Base-by-base conservation (phyloP, 2,113 vertebrate genomes). In the Chloroceryle aenea region DNA sequence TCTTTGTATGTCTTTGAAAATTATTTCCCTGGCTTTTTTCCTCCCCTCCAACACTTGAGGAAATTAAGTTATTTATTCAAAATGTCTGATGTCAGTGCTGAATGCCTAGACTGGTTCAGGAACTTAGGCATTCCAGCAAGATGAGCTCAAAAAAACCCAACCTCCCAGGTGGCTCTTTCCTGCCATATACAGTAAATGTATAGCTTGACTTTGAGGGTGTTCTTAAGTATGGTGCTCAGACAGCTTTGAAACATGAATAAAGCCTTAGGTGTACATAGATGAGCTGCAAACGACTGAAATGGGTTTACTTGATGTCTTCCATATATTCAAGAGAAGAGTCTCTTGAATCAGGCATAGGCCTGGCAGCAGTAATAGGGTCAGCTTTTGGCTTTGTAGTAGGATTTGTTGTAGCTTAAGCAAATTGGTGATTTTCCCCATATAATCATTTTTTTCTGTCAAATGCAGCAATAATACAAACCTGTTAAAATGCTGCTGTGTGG, bases 51-150 rank as follows among this genome's bases (percentile, higher is more conserved):
- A 47, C 18, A 25, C 10, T 45, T 82, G 62, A 76, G 79, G 89
- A 94, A 92, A 92, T 93, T 30, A 71, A 93, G 75, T 56, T 89
- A 36, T 87, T 84, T 92, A 29, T 82, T 87, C 75, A 32, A 30
- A 89, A 66, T 72, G 22, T 40, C 22, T 76, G 14, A 48, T 91
- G 36, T 82, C 2, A 0, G 9, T 80, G 16, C 59, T 69, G 73
- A 55, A 71, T 1, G 7, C 36, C 48, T 86, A 14, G 27, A 12
- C 25, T 27, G 56, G 66, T 43, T 32, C 50, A 67, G 67, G 38
- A 88, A 32, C 69, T 73, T 3, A 0, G 42, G 29, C 59, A 36
- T 74, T 82, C 47, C 55, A 89, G 30, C 53, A 45, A 72, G 63
- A 27, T n/a, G 27, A 50, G 5, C 48, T 38, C 26, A 53, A 6